phyloP scores from a whole-genome alignment of 2,797 vertebrate genomes.

The Agapornis canus region DNA sequence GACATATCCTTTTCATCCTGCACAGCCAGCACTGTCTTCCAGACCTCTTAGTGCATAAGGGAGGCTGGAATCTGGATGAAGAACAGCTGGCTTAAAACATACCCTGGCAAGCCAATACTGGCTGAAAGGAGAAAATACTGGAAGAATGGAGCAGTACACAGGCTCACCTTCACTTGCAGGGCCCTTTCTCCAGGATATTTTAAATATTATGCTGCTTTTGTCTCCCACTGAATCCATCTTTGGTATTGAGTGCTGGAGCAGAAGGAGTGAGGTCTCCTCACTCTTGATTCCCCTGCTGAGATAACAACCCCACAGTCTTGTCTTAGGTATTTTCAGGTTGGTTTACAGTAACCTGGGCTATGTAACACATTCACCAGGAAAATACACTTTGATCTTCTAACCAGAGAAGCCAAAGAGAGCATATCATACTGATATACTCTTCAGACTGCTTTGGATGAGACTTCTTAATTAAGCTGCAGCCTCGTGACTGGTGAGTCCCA shows the following conservation, averaged over 20 bases:
- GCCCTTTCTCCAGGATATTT: neutral
- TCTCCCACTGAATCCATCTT: neutral
- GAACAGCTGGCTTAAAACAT: conserved; percentile 53
- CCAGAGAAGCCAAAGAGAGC: neutral
- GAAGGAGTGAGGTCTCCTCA: neutral
- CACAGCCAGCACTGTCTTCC: conserved; percentile 45
- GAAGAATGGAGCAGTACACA: neutral
- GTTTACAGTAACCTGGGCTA: neutral
- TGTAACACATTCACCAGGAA: neutral
- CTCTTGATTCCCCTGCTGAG: neutral
- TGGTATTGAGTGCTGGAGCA: neutral
- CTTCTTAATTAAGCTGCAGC: neutral
- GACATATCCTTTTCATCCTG: conserved; percentile 20
- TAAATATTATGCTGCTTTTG: neutral
- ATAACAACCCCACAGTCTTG: neutral
- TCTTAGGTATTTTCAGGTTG: neutral
- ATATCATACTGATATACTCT: neutral
- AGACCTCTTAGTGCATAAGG: conserved; percentile 39
- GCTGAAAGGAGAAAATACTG: conserved; percentile 22
- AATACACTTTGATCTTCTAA: neutral
- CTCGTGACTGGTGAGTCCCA: neutral
- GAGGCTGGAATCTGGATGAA: conserved; percentile 48
- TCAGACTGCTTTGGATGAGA: neutral
- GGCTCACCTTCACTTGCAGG: neutral
- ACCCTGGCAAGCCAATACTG: neutral